phyloP scores from a whole-genome alignment of 2,797 vertebrate genomes.

The Darevskia mixta region DNA sequence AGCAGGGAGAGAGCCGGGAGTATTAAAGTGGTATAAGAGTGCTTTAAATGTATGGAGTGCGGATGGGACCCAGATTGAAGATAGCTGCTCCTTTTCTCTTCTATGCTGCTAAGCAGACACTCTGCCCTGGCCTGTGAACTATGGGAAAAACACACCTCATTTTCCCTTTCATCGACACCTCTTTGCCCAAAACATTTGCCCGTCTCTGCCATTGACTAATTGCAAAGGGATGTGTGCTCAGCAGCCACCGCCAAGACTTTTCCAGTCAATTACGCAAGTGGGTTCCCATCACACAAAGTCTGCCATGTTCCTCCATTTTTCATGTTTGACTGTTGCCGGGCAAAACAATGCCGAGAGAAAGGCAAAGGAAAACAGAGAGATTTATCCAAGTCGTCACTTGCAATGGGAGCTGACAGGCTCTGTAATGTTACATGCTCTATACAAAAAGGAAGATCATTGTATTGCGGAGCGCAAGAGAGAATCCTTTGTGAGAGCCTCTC shows the following conservation, averaged over 20 bases:
- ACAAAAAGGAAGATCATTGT: conserved; percentile 64
- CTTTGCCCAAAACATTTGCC: not conserved
- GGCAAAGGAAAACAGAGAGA: conserved; percentile 55
- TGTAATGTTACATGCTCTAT: conserved; percentile 62
- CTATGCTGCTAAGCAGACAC: not conserved
- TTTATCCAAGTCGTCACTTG: conserved; percentile 59
- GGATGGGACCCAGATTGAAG: not conserved
- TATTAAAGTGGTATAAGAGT: too few species aligned
- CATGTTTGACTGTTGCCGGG: conserved; percentile 47
- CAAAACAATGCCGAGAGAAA: conserved; percentile 45
- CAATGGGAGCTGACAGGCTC: conserved; percentile 70
- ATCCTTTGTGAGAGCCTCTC: conserved; percentile 44
- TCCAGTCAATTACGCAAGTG: conserved; percentile 66
- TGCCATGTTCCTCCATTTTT: conserved; percentile 66
- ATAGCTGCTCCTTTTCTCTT: too few species aligned
- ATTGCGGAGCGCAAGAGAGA: conserved; percentile 35
- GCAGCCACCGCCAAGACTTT: conserved; percentile 46
- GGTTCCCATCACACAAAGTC: conserved; percentile 58
- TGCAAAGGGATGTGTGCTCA: not conserved
- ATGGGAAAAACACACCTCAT: not conserved
- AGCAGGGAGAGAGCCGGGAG: too few species aligned
- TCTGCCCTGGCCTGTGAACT: not conserved
- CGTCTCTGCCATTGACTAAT: conserved; percentile 10
- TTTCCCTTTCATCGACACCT: not conserved
- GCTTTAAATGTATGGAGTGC: too few species aligned